Evolutionary conservation across 2,888 invertebrate genomes (phyloP), one percentile per base, ranked within the genome.

Genomic region (Scelioninae gen. 2): DNA sequence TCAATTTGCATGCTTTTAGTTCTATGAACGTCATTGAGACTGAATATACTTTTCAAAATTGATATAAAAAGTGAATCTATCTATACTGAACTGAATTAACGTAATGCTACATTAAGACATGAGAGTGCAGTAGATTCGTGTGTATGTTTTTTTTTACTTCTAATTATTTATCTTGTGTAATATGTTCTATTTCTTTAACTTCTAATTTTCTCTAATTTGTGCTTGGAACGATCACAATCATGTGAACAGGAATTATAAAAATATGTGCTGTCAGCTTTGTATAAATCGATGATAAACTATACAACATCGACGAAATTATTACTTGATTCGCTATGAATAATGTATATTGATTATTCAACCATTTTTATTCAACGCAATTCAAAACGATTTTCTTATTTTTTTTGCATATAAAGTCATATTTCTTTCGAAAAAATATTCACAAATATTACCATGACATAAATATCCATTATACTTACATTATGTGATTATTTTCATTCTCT

Each of bases 1-100:
- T 71, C 65, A 70, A 75, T 77, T 76, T 81, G 81, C 81, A 81
- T 81, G 81, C 74, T 55, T 73, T 78, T 10, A 70, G 15, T 64
- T 64, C 55, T 15, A 57, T 55, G 33, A 25, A 63, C 43, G 19
- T 53, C 0, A 39, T 22, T 48, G 4, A 13, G n/a, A 35, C 39
- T 53, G 15, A 33, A 18, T 18, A 46, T 45, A 53, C 25, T 33
- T 16, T 52, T 13, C 41, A 1, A 39, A 37, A 19, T 9, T 63
- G n/a, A n/a, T n/a, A n/a, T n/a, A n/a, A n/a, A 4, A 63, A 19
- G 11, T 43, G 16, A 50, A 41, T 33, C 39, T 50, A 13, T 48
- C 15, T 10, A 22, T 48, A 43, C 15, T 5, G 13, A 33, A 46
- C 22, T 60, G 25, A 60, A 15, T 13, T 25, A 55, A 53, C 19